Percentiles rank a stretch among this genome's conserved stretches.
These are phyloP conservation scores for Carcinoscorpius rotundicauda DNA, from an alignment of 1,140 invertebrate genomes.

Conservation along the genomic window DNA sequence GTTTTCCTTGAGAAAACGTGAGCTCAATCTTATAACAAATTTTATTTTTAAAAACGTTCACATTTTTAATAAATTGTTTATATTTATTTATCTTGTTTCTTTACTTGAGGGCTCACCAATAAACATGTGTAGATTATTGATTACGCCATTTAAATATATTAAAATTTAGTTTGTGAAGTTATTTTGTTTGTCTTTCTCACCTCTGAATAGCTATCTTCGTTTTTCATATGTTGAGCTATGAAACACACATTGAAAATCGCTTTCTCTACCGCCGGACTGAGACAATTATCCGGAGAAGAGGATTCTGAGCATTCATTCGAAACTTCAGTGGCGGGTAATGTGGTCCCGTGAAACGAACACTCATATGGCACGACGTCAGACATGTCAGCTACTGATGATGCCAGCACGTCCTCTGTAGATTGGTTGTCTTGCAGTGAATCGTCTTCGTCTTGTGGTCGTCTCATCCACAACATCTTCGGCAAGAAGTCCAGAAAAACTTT, in stretches of 20 bases:
- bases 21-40: too few relatives aligned
- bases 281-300: not conserved
- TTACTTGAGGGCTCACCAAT: too few relatives aligned
- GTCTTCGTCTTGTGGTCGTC: slow-evolving; percentile 15
- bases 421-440: not conserved
- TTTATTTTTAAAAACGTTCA: too few relatives aligned
- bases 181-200: slow-evolving; percentile 38
- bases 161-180: too few relatives aligned
- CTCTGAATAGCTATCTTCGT: slow-evolving; percentile 84
- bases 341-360: slow-evolving; percentile 5
- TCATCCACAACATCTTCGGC: slow-evolving; percentile 69
- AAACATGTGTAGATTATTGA: too few relatives aligned
- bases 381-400: slow-evolving; percentile 2
- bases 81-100: too few relatives aligned
- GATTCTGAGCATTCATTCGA: not conserved
- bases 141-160: too few relatives aligned
- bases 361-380: slow-evolving; percentile 14
- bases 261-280: slow-evolving; percentile 61
- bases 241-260: slow-evolving; percentile 88
- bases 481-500: slow-evolving; percentile 73
- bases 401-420: not conserved
- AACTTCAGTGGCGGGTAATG: not conserved
- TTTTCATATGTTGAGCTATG: slow-evolving; percentile 83
- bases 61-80: too few relatives aligned
- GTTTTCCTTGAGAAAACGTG: too few relatives aligned